phyloP scores from a whole-genome alignment of 2,797 vertebrate species.

The Vespertilio murinus region DNA sequence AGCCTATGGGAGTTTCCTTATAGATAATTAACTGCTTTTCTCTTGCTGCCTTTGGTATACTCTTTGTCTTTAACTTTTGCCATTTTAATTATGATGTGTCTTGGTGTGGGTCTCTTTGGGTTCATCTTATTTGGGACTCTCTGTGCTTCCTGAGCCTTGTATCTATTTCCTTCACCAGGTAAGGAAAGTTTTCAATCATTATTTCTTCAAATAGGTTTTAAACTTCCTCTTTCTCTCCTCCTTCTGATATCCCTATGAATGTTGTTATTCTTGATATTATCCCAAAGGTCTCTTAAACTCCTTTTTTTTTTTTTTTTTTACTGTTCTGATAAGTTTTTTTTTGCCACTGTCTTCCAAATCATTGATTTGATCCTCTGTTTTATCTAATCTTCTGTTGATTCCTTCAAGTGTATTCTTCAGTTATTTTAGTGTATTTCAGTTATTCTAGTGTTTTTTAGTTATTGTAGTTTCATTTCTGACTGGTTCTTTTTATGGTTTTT shows the following conservation, averaged over 20 bases:
- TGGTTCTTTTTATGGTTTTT: not conserved
- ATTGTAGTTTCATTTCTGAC: not conserved
- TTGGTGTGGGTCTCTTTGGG: not conserved
- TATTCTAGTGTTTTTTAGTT: not conserved
- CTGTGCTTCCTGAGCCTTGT: not conserved
- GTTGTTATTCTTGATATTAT: not conserved
- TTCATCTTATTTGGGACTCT: not conserved
- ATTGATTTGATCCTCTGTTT: not conserved
- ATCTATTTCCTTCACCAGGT: not conserved
- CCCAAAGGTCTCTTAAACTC: not conserved
- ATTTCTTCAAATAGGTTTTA: not conserved
- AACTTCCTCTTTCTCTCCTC: not conserved
- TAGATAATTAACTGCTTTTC: not conserved
- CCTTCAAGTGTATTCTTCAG: not conserved
- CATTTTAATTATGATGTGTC: not conserved
- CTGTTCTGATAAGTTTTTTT: not conserved
- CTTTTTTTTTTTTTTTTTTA: not conserved
- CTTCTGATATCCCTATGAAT: not conserved
- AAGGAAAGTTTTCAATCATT: not conserved
- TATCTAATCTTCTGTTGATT: not conserved
- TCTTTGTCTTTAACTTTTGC: not conserved
- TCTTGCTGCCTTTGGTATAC: not conserved
- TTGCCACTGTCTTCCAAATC: not conserved
- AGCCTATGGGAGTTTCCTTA: not conserved
- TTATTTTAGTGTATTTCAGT: not conserved